A percentile compares a stretch with the other conserved stretches of the same genome.
Conservation (phyloP, 2,797 vertebrate genomes). For the Pseudopleuronectes americanus region DNA sequence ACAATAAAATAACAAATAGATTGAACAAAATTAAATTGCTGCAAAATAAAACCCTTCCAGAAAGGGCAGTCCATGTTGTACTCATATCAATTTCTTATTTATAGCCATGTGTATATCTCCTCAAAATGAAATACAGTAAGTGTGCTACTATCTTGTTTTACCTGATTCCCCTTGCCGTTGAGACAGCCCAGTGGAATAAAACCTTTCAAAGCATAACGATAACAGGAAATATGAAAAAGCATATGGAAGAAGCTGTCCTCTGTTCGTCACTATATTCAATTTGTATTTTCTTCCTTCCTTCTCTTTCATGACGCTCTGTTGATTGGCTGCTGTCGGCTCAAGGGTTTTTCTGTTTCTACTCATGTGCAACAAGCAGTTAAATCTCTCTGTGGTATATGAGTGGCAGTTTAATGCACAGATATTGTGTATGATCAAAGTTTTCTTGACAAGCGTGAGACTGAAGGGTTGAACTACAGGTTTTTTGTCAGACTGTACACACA, state of each 20-base stretch:
- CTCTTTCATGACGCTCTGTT: background rate
- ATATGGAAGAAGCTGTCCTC: background rate
- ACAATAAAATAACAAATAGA: background rate
- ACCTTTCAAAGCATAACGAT: slow-evolving; percentile 7
- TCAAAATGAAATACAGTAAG: no score
- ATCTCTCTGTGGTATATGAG: background rate
- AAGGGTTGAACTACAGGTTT: background rate
- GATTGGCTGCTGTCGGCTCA: background rate
- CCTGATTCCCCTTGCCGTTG: background rate
- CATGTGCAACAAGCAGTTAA: background rate
- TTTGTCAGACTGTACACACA: background rate
- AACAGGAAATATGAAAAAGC: slow-evolving; percentile 9
- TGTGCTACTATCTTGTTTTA: background rate
- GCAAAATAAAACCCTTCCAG: background rate
- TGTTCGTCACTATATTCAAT: background rate
- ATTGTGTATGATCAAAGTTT: background rate
- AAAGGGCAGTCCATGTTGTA: background rate
- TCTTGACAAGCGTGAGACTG: background rate
- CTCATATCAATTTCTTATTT: background rate
- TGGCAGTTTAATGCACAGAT: background rate
- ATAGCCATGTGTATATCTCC: background rate
- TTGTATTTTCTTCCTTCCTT: slow-evolving; percentile 8
- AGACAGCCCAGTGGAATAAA: background rate
- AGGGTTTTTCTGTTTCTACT: background rate
- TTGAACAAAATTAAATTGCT: background rate